Percentiles rank a stretch among this genome's conserved stretches.
Evolutionary conservation across 2,888 invertebrate genomes (phyloP).

Genomic region (Tuta absoluta): DNA sequence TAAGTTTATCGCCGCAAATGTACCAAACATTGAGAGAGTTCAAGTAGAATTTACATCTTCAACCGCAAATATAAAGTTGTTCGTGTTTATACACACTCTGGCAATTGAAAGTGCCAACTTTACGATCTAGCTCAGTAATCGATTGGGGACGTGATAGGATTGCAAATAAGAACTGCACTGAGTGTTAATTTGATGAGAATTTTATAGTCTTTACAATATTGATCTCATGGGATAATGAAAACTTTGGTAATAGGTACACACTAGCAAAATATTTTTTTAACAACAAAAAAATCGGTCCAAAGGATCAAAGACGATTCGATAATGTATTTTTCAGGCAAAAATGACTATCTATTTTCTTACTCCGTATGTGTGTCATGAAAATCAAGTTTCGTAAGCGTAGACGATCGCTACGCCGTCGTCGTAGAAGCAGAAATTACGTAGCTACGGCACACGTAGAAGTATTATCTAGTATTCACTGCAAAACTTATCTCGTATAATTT

Average conservation of each 20-base stretch:
- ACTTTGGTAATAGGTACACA: no score
- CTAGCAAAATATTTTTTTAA: no score
- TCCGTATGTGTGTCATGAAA: background rate
- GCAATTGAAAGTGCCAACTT: slow-evolving; percentile 55
- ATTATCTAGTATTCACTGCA: no score
- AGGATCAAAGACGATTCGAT: no score
- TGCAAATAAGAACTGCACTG: slow-evolving; percentile 39
- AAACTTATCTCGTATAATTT: no score
- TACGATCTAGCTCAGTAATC: slow-evolving; percentile 58
- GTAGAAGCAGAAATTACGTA: background rate
- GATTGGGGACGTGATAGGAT: slow-evolving; percentile 53
- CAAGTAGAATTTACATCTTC: background rate
- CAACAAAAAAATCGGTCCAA: no score
- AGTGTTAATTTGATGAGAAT: slow-evolving; percentile 43
- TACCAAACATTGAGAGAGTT: background rate
- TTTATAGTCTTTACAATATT: slow-evolving; percentile 21
- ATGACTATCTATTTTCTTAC: no score
- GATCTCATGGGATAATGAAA: no score
- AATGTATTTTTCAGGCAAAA: no score
- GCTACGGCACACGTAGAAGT: no score
- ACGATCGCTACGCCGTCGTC: background rate
- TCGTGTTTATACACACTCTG: slow-evolving; percentile 42
- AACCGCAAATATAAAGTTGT: slow-evolving; percentile 24
- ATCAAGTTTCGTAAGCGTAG: background rate
- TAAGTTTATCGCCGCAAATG: slow-evolving; percentile 3